A percentile compares a stretch with the other conserved stretches of the same genome.
These are phyloP conservation scores for Leptoteleia sp. DNA, from an alignment of 1,140 invertebrate species.

Conservation along the genomic window DNA sequence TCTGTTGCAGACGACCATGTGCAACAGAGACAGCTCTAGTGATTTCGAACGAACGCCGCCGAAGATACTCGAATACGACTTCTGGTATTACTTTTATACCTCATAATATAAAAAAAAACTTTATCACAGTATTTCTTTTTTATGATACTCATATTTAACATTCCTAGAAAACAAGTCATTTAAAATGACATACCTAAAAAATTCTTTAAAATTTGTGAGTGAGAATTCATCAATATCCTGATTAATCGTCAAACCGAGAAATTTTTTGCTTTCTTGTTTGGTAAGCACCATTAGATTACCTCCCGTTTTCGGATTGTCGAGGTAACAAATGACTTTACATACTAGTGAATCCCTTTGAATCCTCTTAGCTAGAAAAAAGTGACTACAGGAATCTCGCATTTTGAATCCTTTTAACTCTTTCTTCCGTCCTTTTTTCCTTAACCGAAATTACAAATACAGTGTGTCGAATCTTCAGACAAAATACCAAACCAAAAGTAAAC, in stretches of 20 bases:
- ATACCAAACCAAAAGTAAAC: slow-evolving; percentile 7
- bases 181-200: background rate
- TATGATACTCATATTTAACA: no score
- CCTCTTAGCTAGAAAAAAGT: slow-evolving; percentile 42
- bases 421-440: slow-evolving; percentile 6
- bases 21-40: no score
- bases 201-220: slow-evolving; percentile 4
- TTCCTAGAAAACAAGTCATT: no score
- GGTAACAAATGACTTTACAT: slow-evolving; percentile 51
- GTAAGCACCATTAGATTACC: slow-evolving; percentile 43
- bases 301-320: slow-evolving; percentile 16
- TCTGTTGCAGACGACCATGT: no score
- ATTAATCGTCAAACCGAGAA: slow-evolving; percentile 38
- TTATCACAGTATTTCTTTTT: no score
- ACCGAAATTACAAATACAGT: slow-evolving; percentile 15
- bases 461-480: background rate
- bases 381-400: slow-evolving; percentile 42
- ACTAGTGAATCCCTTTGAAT: slow-evolving; percentile 31
- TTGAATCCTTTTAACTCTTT: slow-evolving; percentile 26
- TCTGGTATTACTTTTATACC: no score
- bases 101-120: no score
- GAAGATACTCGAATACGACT: no score
- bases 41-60: no score
- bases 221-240: slow-evolving; percentile 6
- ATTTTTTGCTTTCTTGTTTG: slow-evolving; percentile 20